Conservation (phyloP, 2,113 vertebrate species). For the Heterotilapia buettikoferi region DNA sequence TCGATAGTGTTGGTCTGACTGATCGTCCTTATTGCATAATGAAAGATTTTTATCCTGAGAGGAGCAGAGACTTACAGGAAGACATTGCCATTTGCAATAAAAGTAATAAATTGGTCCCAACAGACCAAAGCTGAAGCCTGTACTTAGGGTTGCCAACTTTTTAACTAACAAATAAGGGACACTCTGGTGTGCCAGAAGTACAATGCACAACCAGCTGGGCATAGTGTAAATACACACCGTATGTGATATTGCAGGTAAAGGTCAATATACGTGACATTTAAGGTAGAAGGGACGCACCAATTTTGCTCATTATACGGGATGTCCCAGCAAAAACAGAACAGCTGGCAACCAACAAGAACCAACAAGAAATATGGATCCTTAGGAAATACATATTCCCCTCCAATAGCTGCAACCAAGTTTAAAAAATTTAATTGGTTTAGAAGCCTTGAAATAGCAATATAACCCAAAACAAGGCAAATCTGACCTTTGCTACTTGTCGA, state of each 20-base stretch:
- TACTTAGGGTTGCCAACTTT: background rate
- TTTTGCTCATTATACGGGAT: background rate
- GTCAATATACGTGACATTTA: background rate
- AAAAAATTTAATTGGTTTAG: background rate
- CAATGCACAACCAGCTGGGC: background rate
- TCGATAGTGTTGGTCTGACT: background rate
- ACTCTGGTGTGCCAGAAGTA: background rate
- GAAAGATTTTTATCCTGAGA: background rate
- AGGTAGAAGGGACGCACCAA: background rate
- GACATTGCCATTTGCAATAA: background rate
- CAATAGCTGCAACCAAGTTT: background rate
- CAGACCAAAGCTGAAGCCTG: background rate
- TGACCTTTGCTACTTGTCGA: background rate
- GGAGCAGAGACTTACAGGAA: background rate
- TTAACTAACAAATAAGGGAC: background rate
- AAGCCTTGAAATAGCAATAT: background rate
- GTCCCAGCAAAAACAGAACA: background rate
- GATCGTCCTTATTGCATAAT: background rate
- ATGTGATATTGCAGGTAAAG: background rate
- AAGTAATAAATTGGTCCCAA: background rate
- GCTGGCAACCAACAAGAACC: background rate
- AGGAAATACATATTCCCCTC: background rate
- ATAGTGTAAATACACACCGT: background rate
- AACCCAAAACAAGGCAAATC: background rate
- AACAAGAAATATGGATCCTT: background rate